Evolutionary conservation across 64 coral and sea anemone genomes (phyloP).

Genomic region (Astreopora myriophthalma): DNA sequence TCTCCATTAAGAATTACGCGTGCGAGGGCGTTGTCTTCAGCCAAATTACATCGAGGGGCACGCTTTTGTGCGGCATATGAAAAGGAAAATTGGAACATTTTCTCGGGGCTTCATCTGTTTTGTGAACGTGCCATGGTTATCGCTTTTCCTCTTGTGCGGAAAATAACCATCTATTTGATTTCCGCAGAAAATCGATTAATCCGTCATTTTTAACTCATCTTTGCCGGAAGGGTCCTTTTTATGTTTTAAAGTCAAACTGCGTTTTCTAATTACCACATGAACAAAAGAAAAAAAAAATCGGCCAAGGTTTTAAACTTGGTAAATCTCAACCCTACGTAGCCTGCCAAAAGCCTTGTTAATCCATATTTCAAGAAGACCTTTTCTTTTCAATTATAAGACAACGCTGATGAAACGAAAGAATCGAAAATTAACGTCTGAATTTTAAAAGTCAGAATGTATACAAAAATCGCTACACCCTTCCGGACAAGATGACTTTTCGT

Average conservation of each 20-base stretch:
- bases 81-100: too few species aligned
- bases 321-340: neutral
- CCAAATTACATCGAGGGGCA: too few species aligned
- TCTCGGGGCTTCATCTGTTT: neutral
- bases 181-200: conserved; percentile 24
- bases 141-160: neutral
- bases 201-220: conserved; percentile 30
- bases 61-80: too few species aligned
- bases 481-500: conserved; percentile 3
- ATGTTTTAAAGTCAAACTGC: conserved; percentile 4
- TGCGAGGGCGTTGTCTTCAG: too few species aligned
- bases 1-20: too few species aligned
- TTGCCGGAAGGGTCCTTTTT: conserved; percentile 30
- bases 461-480: conserved; percentile 28
- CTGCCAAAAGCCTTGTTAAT: conserved; percentile 3
- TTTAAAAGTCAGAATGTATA: neutral
- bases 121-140: neutral
- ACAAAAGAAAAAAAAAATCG: neutral
- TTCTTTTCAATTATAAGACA: neutral
- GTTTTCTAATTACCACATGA: neutral
- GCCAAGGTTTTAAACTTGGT: neutral
- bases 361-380: neutral
- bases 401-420: neutral
- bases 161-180: neutral
- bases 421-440: neutral